Conservation (phyloP, 2,888 invertebrate species). For the Phortica magna region DNA sequence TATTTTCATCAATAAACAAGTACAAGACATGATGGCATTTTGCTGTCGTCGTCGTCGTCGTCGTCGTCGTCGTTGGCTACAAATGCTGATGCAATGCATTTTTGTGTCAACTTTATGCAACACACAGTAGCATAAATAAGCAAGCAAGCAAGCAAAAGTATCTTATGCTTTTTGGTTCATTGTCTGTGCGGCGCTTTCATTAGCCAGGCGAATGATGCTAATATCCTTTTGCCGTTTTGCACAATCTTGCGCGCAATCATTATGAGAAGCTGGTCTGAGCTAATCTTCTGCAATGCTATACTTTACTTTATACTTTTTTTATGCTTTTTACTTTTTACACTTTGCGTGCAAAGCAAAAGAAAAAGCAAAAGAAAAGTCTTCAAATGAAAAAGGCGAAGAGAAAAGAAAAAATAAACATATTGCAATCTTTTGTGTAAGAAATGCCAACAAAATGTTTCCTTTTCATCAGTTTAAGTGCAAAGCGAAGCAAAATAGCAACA, state of each 20-base stretch:
- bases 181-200: background rate
- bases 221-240: background rate
- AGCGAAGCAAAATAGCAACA: constrained; percentile 5
- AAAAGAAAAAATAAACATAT: background rate
- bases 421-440: background rate
- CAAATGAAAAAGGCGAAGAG: background rate
- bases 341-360: constrained; percentile 1
- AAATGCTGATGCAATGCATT: constrained; percentile 1
- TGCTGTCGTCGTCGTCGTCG: no score
- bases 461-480: constrained; percentile 26
- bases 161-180: background rate
- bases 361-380: background rate
- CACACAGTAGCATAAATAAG: background rate
- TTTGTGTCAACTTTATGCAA: background rate
- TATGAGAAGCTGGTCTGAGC: background rate
- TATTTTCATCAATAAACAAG: background rate
- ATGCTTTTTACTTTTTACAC: background rate
- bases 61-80: no score
- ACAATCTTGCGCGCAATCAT: background rate
- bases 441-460: background rate
- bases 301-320: background rate
- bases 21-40: background rate
- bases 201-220: background rate
- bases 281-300: background rate
- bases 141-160: no score